Base-by-base conservation (phyloP, 2,797 vertebrate species). In the Semaprochilodus insignis region DNA sequence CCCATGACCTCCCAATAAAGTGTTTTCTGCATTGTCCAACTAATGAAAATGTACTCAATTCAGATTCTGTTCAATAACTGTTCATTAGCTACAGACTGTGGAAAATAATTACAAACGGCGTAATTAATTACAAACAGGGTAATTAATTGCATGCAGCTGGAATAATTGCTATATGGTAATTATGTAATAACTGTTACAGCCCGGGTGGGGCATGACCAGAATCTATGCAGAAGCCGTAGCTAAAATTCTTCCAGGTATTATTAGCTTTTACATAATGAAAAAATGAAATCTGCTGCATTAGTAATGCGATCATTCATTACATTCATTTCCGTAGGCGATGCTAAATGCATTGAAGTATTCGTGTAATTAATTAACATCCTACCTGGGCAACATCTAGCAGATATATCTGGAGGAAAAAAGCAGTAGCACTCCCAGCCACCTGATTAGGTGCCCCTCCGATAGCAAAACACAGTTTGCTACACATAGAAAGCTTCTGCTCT, bases 331-430 rank as follows among this genome's bases (percentile, higher is more conserved):
- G 31, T 67, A 60, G 16, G 69, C 54, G 72, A 48, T 19, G 19
- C 65, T 36, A 23, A 69, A 63, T 31, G 34, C 19, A 70, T 73
- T 65, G 65, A 82, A 65, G 7, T 82, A 71, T 77, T 79, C 27
- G 17, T 62, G 63, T 55, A 59, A 66, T 55, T 16, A 2, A 6
- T 23, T 3, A 14, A 60, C 19, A 36, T 84, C 83, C 94, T 91
- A 99, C 98, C 89, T 96, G 96, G 63, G 97, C 98, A 21, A 99
- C 93, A 48, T 99, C 97, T 0, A 99, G 95, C 88, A 99, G 94
- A 93, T 97, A 99, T 89, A 99, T 97, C 86, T 99, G 97, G 76
- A 99, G 93, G 92, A 98, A 99, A 91, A 99, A 99, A 44, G 97
- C 95, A 0, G 95, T 95, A 69, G 97, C 97, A 1, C 97, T 99